Evolutionary conservation across 2,113 vertebrate genomes (phyloP), one percentile per base, ranked within the genome.

Genomic region (Axis porcinus): DNA sequence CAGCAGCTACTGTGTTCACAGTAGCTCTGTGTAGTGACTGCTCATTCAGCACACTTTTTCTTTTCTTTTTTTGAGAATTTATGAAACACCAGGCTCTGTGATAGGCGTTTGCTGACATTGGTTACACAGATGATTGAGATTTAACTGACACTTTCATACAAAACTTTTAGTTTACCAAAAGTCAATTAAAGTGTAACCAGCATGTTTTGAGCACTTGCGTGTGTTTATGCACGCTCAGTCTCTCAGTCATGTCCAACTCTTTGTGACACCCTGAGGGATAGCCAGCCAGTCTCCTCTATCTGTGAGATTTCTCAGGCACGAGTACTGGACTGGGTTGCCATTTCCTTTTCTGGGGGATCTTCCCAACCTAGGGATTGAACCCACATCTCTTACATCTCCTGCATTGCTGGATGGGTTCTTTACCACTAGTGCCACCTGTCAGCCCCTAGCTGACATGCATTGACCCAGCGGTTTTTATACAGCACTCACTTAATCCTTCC

Each of bases 121-220:
- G 21, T n/a, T 28, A 58, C 67, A 86, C 95, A 95, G 67, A 93
- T 97, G 10, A 50, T 92, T 52, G 64, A 86, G 25, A 88, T 94
- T 93, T 96, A 95, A 86, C 27, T 43, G 43, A 79, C 7, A 54
- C 16, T 62, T 97, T 43, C 64, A 89, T 88, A 36, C 78, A 84
- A 86, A 89, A 89, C 15, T 58, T 25, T 82, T 47, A 90, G 43
- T 36, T 76, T 4, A 79, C 10, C n/a, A 30, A 57, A 94, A 93
- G 76, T 90, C 33, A 86, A 86, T 33, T 86, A 67, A 47, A 19
- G 30, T 19, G 27, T 86, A 74, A 74, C 13, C 23, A 79, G 33
- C 30, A 62, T 55, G 88, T 93, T 40, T 21, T 78, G 55, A 83
- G n/a, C 36, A 47, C 19, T 93, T 60, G 70, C 3, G 3, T 74